A percentile compares a stretch with the other conserved stretches of the same genome.
Conservation (phyloP, 2,888 invertebrate species). For the Metopia argyrocephala region DNA sequence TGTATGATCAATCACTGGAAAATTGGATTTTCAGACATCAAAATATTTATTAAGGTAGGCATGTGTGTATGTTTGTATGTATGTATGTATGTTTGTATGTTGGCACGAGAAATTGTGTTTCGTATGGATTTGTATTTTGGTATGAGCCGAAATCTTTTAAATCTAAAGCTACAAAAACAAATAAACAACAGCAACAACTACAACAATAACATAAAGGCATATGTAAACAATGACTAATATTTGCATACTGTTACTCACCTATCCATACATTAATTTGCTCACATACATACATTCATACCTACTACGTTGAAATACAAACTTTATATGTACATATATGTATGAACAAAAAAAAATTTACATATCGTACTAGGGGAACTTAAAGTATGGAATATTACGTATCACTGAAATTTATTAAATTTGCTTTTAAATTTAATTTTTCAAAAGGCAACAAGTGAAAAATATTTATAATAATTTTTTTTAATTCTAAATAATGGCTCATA, state of each 20-base stretch:
- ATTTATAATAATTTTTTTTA: too few relatives aligned
- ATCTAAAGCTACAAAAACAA: conserved; percentile 1
- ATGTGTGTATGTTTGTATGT: background rate
- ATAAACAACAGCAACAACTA: conserved; percentile 29
- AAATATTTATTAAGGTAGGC: background rate
- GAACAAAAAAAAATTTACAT: too few relatives aligned
- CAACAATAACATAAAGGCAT: background rate
- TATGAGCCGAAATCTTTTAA: conserved; percentile 28
- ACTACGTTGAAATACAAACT: background rate
- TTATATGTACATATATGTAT: background rate
- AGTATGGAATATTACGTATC: background rate
- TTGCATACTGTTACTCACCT: background rate
- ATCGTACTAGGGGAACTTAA: too few relatives aligned
- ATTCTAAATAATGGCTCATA: too few relatives aligned
- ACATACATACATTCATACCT: background rate
- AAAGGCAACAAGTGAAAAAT: background rate
- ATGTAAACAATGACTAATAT: conserved; percentile 5
- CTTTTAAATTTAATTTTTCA: background rate
- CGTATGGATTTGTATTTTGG: background rate
- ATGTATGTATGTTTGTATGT: background rate
- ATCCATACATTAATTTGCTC: too few relatives aligned
- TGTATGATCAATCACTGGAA: conserved; percentile 79
- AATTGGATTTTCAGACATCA: conserved; percentile 76
- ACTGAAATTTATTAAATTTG: too few relatives aligned
- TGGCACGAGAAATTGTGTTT: too few relatives aligned